Conservation (phyloP, 2,797 vertebrate genomes). For the Euthynnus affinis region DNA sequence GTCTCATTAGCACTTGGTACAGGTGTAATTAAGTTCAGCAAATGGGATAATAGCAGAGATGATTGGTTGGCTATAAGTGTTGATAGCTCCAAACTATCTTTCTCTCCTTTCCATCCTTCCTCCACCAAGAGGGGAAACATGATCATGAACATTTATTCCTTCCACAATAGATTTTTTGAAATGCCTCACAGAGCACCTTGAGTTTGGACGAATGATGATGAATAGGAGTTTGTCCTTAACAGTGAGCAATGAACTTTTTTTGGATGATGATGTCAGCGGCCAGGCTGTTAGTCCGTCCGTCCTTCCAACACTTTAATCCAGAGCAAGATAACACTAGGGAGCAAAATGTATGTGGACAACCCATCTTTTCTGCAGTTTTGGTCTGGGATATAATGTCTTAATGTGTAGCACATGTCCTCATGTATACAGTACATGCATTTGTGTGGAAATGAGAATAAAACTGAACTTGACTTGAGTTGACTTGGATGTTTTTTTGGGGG, state of each 20-base stretch:
- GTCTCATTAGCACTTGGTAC: conserved; percentile 30
- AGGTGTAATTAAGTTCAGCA: conserved; percentile 25
- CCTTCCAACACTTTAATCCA: background rate
- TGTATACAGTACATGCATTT: no score
- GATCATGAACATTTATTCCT: conserved; percentile 1
- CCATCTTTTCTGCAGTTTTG: no score
- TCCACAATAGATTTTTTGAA: conserved; percentile 37
- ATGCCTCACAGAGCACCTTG: conserved; percentile 9
- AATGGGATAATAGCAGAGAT: conserved; percentile 1
- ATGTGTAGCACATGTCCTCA: no score
- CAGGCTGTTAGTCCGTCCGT: background rate
- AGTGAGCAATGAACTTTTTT: background rate
- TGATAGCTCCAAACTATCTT: conserved; percentile 3
- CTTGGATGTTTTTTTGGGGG: no score
- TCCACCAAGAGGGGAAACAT: background rate
- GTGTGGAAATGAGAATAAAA: no score
- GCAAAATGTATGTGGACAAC: no score
- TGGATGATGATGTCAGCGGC: no score
- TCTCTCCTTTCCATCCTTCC: background rate
- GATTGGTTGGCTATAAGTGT: conserved; percentile 9
- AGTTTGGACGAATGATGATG: background rate
- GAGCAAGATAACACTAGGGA: no score
- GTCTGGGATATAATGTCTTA: no score
- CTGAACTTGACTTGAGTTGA: no score
- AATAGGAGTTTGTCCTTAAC: background rate